Percentiles rank a stretch among this genome's conserved stretches.
These are phyloP conservation scores for Montifringilla adamsi DNA, from an alignment of 2,113 vertebrate genomes.

Conservation along the genomic window DNA sequence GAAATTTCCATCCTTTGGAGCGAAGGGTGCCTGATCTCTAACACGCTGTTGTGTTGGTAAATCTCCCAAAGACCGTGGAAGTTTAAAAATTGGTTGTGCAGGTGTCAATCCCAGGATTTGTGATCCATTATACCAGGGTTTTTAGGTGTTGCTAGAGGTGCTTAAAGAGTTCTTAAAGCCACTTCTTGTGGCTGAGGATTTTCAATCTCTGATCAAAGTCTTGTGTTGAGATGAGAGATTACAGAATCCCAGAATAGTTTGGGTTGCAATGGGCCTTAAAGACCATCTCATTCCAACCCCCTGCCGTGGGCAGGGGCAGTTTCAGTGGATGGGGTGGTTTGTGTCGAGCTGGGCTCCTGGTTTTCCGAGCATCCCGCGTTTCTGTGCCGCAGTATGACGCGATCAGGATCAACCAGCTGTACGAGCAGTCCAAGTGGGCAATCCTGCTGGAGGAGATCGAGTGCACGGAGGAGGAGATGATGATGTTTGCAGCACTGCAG, in stretches of 20 bases:
- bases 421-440: conserved; percentile 96
- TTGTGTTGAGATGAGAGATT: not conserved
- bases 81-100: not conserved
- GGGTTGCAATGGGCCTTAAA: not conserved
- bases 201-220: rapidly evolving
- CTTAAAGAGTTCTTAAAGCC: not conserved
- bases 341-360: rapidly evolving
- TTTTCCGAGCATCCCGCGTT: rapidly evolving
- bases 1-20: not conserved
- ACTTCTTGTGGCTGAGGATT: not conserved
- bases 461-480: conserved; percentile 99
- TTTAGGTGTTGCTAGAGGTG: not conserved
- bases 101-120: not conserved
- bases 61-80: not conserved
- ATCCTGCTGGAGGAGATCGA: conserved; percentile 98
- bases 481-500: conserved; percentile 99
- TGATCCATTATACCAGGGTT: rapidly evolving
- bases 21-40: not conserved
- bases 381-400: conserved; percentile 87
- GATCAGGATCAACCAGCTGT: conserved; percentile 97
- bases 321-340: rapidly evolving
- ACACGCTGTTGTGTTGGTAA: not conserved
- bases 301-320: not conserved
- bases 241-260: not conserved
- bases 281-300: not conserved